Base-by-base conservation (phyloP, 1,140 invertebrate species). In the Drosophila subobscura region DNA sequence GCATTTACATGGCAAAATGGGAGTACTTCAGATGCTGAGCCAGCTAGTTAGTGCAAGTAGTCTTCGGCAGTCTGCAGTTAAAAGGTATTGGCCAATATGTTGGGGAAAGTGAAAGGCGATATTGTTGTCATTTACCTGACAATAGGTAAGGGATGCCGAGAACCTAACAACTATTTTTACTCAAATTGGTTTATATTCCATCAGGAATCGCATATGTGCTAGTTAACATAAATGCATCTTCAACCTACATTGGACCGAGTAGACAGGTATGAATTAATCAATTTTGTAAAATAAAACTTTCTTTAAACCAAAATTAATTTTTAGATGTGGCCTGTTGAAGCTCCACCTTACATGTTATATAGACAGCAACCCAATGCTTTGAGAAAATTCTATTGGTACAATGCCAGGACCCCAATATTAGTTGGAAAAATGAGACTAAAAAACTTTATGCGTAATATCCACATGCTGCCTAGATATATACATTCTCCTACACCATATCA, bases 371-470 rank as follows among this genome's bases (percentile, higher is more conserved):
- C 72, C 3, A 74, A 67, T n/a, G 37, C 72, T 0, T 22, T 75
- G 61, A 51, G 72, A 23, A 75, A 75, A 27, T 75, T 75, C 29
- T 75, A 53, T 67, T 75, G 72, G 72, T 75, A 75, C 29, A 75
- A 75, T 20, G 16, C 61, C 0, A 66, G 63, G 33, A 33, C 72
- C 6, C 72, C 72, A 1, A 45, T 67, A 25, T 33, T 75, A 53
- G 47, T 75, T 6, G 72, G 72, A 14, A 75, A 75, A 59, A 52
- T 75, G 53, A 23, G 61, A 2, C 29, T 74, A 5, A 49, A 75
- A 33, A 74, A 58, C 42, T 59, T 52, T 22, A 75, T 75, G 72
- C 54, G 72, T 1, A 67, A 47, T 16, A 37, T 75, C 20, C 61
- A 75, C 16, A 54, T 75, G 58, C 2, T 75, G 12, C 72, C 71